Base-by-base conservation (phyloP, 2,797 vertebrate genomes). In the Protosalanx chinensis region DNA sequence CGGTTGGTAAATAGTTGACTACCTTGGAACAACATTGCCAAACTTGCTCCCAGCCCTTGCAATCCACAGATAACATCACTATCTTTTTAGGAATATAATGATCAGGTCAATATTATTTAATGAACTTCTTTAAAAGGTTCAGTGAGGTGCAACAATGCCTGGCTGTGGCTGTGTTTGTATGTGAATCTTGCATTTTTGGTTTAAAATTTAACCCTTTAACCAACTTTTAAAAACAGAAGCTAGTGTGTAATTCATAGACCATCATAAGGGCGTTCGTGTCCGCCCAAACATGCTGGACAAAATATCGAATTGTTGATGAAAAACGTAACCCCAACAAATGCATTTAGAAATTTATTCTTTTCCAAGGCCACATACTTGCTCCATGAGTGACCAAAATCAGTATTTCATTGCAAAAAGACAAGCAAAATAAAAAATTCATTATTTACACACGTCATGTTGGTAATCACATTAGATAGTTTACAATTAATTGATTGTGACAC, bases 301-400 rank as follows among this genome's bases (percentile, higher is more conserved):
- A 59, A 46, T 41, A 60, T 35, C 35, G 57, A 46, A 46, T 2
- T 12, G 13, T 46, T 13, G 41, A 46, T 46, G 37, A 64, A 56
- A 67, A 8, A 10, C 20, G n/a, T 46, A 0, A 1, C 16, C 41
- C 23, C 53, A 13, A 73, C 64, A 74, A 77, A 78, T 68, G 71
- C 51, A 78, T 57, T 15, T 61, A 41, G 0, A 12, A 60, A 72
- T 86, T 86, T 81, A 83, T 88, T 86, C 0, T 75, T 77, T 76
- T 73, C 74, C 76, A 85, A 84, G 78, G 72, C 70, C 80, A 79
- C 71, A 65, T 32, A 66, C 46, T 68, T 77, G 74, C 67, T 68
- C n/a, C 41, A 46, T 61, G 49, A 58, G 23, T 32, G 46, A 63
- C 29, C 68, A 8, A 62, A 62, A 70, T 6, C 82, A 71, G 70